Conservation (phyloP, 2,888 invertebrate species). For the Tineola bisselliella region DNA sequence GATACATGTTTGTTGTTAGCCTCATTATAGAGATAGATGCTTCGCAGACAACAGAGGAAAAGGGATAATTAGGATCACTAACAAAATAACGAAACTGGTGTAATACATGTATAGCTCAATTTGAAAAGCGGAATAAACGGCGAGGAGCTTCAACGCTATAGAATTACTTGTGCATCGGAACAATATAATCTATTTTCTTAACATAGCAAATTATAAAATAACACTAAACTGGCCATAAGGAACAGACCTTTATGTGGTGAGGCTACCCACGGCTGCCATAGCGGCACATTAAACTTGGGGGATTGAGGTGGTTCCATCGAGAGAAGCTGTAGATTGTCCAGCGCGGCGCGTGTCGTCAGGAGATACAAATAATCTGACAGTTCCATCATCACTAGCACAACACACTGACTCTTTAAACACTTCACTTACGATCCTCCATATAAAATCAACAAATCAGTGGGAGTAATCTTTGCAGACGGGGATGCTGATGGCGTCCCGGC, state of each 20-base stretch:
- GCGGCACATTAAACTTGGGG: slow-evolving; percentile 58
- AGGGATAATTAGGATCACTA: too few species aligned
- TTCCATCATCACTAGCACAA: slow-evolving; percentile 56
- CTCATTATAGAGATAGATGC: background rate
- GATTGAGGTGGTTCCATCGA: slow-evolving; percentile 63
- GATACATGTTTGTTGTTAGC: background rate
- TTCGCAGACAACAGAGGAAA: background rate
- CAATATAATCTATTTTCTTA: background rate
- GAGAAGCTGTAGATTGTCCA: slow-evolving; percentile 37
- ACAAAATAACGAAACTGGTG: too few species aligned
- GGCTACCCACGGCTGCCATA: slow-evolving; percentile 62
- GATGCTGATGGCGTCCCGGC: slow-evolving; percentile 41
- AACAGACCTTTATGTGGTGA: slow-evolving; percentile 45
- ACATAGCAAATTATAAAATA: background rate
- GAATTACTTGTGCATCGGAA: background rate
- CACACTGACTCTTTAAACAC: background rate
- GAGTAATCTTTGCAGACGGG: background rate
- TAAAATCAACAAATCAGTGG: background rate
- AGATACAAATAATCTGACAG: slow-evolving; percentile 52
- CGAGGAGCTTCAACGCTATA: background rate
- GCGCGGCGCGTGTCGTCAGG: slow-evolving; percentile 45
- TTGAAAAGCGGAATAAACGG: too few species aligned
- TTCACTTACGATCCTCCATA: background rate
- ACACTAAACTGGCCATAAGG: background rate
- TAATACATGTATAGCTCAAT: too few species aligned